Percentiles rank a stretch among this genome's conserved stretches.
These are phyloP conservation scores for Spinus olivaceus DNA, from an alignment of 2,797 vertebrate genomes.

Conservation along the genomic window DNA sequence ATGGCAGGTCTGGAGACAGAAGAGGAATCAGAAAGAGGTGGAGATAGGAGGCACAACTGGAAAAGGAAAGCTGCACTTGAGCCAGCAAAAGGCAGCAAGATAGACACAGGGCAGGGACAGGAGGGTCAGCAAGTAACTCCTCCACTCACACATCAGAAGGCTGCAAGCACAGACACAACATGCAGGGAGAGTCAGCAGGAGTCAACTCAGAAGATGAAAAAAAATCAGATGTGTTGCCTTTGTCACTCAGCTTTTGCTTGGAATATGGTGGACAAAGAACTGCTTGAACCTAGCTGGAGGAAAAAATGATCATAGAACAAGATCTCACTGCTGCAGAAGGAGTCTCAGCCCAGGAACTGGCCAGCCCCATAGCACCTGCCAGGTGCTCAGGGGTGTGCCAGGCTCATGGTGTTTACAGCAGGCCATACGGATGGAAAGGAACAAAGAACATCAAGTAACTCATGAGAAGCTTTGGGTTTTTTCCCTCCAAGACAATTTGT, in stretches of 20 bases:
- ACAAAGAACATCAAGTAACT: constrained; percentile 7
- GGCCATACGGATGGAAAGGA: background rate
- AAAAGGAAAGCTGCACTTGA: background rate
- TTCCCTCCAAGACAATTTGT: background rate
- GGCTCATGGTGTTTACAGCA: background rate
- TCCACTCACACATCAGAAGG: background rate
- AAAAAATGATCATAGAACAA: background rate
- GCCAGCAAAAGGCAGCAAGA: background rate
- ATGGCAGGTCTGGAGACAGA: background rate
- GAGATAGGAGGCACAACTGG: background rate
- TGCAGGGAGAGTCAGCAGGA: background rate
- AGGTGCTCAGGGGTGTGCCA: background rate
- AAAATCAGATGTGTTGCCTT: background rate
- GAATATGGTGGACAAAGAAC: background rate
- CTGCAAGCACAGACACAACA: background rate
- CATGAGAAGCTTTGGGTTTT: constrained; percentile 14
- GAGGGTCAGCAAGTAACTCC: background rate
- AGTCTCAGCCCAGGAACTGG: background rate
- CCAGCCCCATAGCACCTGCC: background rate
- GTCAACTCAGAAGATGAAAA: background rate
- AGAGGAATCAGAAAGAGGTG: background rate
- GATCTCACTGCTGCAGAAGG: background rate
- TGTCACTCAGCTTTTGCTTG: rapidly evolving
- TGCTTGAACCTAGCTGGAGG: background rate
- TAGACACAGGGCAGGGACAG: background rate